Evolutionary conservation across 2,113 vertebrate species (phyloP).

Genomic region (Anhinga anhinga): DNA sequence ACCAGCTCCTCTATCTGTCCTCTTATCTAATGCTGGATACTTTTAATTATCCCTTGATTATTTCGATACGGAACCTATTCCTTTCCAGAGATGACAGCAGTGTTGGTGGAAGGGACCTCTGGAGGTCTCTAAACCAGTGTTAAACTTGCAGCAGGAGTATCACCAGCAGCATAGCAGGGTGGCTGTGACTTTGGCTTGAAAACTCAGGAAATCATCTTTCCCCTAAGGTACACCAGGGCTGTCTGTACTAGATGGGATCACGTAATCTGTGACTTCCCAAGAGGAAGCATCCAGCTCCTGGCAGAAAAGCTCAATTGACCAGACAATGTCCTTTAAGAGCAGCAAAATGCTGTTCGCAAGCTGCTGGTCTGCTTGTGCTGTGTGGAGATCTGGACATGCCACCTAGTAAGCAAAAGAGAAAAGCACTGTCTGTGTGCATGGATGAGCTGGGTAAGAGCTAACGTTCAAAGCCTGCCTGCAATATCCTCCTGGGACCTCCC

Average conservation of each 20-base stretch:
- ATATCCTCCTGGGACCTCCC: not conserved
- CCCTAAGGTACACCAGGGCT: not conserved
- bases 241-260: not conserved
- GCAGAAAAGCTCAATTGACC: not conserved
- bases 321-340: not conserved
- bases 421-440: not conserved
- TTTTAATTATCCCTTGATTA: not conserved
- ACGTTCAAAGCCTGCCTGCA: not conserved
- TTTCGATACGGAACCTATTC: not conserved
- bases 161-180: not conserved
- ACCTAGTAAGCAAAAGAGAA: not conserved
- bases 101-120: not conserved
- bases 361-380: not conserved
- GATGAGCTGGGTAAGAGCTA: not conserved
- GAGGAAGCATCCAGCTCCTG: not conserved
- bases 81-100: not conserved
- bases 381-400: not conserved
- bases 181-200: not conserved
- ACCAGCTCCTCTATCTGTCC: not conserved
- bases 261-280: not conserved
- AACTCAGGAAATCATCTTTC: not conserved
- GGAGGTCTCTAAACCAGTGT: not conserved
- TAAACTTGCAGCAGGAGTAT: not conserved
- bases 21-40: not conserved
- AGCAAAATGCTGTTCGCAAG: not conserved